These are phyloP conservation scores for Mus caroli DNA, from an alignment of 2,797 vertebrate genomes.

Conservation along the genomic window DNA sequence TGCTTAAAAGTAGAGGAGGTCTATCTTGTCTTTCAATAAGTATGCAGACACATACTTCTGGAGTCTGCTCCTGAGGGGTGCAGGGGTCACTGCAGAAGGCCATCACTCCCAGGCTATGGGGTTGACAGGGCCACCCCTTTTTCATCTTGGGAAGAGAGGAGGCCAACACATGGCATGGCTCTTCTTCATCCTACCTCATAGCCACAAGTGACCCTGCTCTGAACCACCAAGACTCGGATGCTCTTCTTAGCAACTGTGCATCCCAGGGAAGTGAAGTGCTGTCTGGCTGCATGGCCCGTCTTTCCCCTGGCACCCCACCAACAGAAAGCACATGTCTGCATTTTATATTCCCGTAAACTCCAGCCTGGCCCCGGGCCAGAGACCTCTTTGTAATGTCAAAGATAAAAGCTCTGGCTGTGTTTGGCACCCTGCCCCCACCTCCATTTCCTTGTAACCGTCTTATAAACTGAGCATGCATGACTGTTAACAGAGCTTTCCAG, in stretches of 20 bases:
- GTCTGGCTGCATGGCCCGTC: rapidly evolving
- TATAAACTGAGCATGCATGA: slow-evolving; percentile 66
- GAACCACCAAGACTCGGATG: not conserved
- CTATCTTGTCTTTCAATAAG: not conserved
- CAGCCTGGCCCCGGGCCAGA: slow-evolving; percentile 74
- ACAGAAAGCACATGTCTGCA: slow-evolving; percentile 64
- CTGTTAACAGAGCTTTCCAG: slow-evolving; percentile 60
- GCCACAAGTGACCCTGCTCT: not conserved
- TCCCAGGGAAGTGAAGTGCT: not conserved
- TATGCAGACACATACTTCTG: not conserved
- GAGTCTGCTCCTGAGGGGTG: not conserved
- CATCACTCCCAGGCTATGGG: not conserved
- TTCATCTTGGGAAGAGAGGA: not conserved
- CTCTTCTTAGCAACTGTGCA: not conserved
- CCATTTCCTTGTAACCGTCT: slow-evolving; percentile 71
- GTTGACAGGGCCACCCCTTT: not conserved
- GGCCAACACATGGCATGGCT: not conserved
- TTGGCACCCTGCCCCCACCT: slow-evolving; percentile 68
- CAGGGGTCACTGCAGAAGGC: not conserved
- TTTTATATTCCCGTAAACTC: slow-evolving; percentile 68
- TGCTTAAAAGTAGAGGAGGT: not conserved
- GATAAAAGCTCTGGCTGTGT: slow-evolving; percentile 79
- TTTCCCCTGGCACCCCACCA: slow-evolving; percentile 13
- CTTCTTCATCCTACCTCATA: not conserved
- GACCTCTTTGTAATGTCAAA: slow-evolving; percentile 77